Evolutionary conservation across 2,113 vertebrate species (phyloP).

Genomic region (Engystomops pustulosus): DNA sequence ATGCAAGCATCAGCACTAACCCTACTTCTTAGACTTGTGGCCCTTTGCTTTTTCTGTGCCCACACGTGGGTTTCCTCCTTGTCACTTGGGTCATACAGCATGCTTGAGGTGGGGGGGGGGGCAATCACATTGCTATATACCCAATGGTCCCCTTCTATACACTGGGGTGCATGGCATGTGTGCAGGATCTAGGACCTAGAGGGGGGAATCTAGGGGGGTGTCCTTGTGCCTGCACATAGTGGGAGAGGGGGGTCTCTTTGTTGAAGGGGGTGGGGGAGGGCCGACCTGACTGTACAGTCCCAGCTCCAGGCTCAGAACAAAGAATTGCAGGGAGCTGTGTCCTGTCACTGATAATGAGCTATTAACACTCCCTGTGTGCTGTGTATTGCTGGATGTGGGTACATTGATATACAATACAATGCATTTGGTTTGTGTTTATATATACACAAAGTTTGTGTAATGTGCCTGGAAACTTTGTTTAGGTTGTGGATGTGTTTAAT

Average conservation of each 20-base stretch:
- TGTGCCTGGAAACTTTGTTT: background rate
- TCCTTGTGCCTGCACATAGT: constrained; percentile 15
- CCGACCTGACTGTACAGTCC: constrained; percentile 55
- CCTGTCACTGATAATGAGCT: constrained; percentile 55
- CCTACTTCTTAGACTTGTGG: too few relatives aligned
- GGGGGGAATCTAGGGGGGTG: constrained; percentile 1
- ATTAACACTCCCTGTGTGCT: constrained; percentile 28
- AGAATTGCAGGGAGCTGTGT: constrained; percentile 15
- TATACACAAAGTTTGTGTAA: constrained; percentile 23
- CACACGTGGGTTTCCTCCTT: constrained; percentile 34
- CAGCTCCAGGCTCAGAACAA: constrained; percentile 63
- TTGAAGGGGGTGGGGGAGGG: constrained; percentile 49
- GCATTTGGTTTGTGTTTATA: background rate
- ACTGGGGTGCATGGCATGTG: constrained; percentile 13
- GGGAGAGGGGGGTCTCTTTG: constrained; percentile 16
- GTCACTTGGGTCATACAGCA: background rate
- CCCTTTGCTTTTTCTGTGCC: background rate
- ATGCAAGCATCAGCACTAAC: too few relatives aligned
- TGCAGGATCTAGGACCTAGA: background rate
- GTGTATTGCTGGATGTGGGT: constrained; percentile 32
- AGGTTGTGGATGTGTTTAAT: background rate
- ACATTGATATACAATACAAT: background rate
- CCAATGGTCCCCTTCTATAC: background rate
- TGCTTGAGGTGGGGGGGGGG: background rate
- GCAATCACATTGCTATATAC: background rate